phyloP scores from a whole-genome alignment of 2,888 invertebrate genomes.

The Galerucella calmariensis region DNA sequence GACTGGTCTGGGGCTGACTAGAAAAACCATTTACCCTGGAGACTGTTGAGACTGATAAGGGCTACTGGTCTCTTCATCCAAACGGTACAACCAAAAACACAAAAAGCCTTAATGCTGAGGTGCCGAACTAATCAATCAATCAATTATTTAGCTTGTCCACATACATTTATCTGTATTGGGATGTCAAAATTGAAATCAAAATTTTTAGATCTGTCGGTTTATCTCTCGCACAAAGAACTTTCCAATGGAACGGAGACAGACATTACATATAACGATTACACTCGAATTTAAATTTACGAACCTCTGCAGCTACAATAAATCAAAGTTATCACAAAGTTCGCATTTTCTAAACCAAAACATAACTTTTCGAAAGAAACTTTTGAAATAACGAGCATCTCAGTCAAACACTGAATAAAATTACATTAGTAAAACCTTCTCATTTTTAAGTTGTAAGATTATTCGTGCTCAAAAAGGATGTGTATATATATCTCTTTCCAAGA shows the following conservation, averaged over 20 bases:
- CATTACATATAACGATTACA: not conserved
- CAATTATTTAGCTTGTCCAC: no score
- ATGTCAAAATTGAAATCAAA: no score
- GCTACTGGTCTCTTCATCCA: no score
- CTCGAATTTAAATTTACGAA: not conserved
- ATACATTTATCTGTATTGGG: no score
- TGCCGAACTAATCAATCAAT: no score
- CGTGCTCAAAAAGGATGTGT: not conserved
- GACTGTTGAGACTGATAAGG: no score
- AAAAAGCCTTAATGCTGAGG: no score
- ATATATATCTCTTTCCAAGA: conserved; percentile 21
- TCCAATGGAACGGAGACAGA: not conserved
- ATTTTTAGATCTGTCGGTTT: no score
- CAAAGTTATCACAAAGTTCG: not conserved
- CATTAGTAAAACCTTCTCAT: not conserved
- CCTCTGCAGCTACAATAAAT: not conserved
- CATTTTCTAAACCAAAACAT: not conserved
- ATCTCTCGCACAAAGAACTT: no score
- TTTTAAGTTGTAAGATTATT: conserved; percentile 2
- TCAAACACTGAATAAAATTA: not conserved
- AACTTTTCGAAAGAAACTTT: not conserved
- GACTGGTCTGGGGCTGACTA: no score
- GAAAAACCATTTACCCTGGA: no score
- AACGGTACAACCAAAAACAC: no score
- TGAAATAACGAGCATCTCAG: not conserved